A percentile compares a stretch with the other conserved stretches of the same genome.
These are phyloP conservation scores for Urocynchramus pylzowi DNA, from an alignment of 2,113 vertebrate species.

Conservation along the genomic window DNA sequence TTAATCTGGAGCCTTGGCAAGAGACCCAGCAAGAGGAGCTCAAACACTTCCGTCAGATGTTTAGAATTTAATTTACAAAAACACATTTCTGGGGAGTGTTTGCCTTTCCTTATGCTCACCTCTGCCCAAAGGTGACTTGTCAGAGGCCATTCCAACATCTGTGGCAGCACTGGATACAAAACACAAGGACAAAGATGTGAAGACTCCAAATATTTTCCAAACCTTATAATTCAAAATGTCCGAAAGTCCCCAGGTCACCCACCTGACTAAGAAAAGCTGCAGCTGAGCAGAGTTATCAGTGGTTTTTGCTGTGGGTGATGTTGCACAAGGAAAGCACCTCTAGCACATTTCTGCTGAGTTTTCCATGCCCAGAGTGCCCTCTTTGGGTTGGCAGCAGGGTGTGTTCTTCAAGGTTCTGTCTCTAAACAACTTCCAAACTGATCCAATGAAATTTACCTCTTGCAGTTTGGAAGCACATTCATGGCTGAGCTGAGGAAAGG, in stretches of 20 bases:
- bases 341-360: neutral
- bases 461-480: neutral
- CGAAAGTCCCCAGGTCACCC: neutral
- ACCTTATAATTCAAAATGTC: neutral
- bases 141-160: neutral
- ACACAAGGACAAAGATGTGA: neutral
- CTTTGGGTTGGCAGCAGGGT: neutral
- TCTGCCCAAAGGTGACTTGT: neutral
- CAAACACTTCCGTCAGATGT: neutral
- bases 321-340: neutral
- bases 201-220: neutral
- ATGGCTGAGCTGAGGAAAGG: neutral
- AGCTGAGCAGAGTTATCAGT: neutral
- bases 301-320: neutral
- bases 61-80: neutral
- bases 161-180: neutral
- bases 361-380: constrained; percentile 16
- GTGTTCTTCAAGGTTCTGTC: neutral
- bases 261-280: neutral
- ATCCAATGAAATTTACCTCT: rapidly evolving
- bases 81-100: neutral
- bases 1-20: neutral
- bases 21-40: neutral
- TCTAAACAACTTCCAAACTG: neutral
- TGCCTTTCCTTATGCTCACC: neutral